These are phyloP conservation scores for Chrysolina americana DNA, from an alignment of 2,888 invertebrate species.

Conservation along the genomic window DNA sequence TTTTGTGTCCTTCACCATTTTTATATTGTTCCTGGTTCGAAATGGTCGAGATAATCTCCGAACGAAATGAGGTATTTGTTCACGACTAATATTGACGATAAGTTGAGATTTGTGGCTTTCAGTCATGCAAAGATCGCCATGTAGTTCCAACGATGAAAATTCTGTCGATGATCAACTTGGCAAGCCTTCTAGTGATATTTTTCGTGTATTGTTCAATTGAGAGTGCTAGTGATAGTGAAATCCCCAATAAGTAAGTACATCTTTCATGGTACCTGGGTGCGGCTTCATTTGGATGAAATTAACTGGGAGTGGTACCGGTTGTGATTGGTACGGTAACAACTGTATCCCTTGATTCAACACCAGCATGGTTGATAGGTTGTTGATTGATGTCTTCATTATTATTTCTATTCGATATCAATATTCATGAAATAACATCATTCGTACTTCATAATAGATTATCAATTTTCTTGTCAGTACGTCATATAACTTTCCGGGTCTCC, in stretches of 20 bases:
- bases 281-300: slow-evolving; percentile 21
- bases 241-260: slow-evolving; percentile 51
- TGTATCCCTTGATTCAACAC: background rate
- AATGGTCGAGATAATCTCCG: slow-evolving; percentile 18
- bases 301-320: slow-evolving; percentile 2
- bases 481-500: no score
- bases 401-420: no score
- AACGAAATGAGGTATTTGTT: slow-evolving; percentile 43
- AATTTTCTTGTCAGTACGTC: no score
- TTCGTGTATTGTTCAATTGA: slow-evolving; percentile 51
- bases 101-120: slow-evolving; percentile 45
- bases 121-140: slow-evolving; percentile 51
- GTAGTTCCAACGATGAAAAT: slow-evolving; percentile 55
- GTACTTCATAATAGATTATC: no score
- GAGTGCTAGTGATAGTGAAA: slow-evolving; percentile 47
- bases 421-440: no score
- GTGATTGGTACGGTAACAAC: background rate
- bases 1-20: slow-evolving; percentile 11
- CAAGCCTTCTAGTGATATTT: slow-evolving; percentile 47
- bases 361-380: background rate
- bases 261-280: slow-evolving; percentile 23
- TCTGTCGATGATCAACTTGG: slow-evolving; percentile 49
- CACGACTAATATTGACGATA: slow-evolving; percentile 44
- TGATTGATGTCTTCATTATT: no score
- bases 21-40: slow-evolving; percentile 10